Percentiles rank a stretch among this genome's conserved stretches.
These are phyloP conservation scores for Liposcelis brunnea DNA, from an alignment of 2,888 invertebrate species.

Conservation along the genomic window DNA sequence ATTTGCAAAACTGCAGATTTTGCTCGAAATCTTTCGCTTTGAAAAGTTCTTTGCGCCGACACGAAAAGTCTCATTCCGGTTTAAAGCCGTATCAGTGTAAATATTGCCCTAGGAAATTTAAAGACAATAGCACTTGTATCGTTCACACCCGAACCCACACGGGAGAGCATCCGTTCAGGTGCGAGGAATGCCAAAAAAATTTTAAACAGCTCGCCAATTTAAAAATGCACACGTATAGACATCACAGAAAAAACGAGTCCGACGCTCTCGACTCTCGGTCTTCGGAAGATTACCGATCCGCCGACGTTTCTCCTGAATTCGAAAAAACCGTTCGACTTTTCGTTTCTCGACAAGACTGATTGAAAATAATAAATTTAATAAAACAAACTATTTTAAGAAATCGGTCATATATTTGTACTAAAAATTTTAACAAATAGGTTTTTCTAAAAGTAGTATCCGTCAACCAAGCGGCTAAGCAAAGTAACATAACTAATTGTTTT, in stretches of 20 bases:
- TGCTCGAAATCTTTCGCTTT: neutral
- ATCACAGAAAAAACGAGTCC: neutral
- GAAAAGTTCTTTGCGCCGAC: neutral
- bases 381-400: too few species aligned
- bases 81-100: too few species aligned
- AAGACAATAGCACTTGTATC: neutral
- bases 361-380: too few species aligned
- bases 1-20: too few species aligned
- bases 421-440: too few species aligned
- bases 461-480: too few species aligned
- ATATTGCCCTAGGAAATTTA: neutral
- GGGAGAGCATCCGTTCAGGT: neutral
- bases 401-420: too few species aligned
- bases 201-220: neutral
- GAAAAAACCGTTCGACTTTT: too few species aligned
- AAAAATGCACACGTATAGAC: neutral
- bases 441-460: too few species aligned
- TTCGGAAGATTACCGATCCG: neutral
- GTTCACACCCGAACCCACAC: neutral
- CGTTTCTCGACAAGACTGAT: too few species aligned
- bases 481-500: too few species aligned
- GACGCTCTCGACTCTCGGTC: neutral
- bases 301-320: neutral
- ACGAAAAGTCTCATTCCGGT: too few species aligned
- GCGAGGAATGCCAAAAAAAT: neutral